Percentiles rank a stretch among this genome's conserved stretches.
phyloP scores from a whole-genome alignment of 2,888 invertebrate species.

The Cheilosia scutellata region DNA sequence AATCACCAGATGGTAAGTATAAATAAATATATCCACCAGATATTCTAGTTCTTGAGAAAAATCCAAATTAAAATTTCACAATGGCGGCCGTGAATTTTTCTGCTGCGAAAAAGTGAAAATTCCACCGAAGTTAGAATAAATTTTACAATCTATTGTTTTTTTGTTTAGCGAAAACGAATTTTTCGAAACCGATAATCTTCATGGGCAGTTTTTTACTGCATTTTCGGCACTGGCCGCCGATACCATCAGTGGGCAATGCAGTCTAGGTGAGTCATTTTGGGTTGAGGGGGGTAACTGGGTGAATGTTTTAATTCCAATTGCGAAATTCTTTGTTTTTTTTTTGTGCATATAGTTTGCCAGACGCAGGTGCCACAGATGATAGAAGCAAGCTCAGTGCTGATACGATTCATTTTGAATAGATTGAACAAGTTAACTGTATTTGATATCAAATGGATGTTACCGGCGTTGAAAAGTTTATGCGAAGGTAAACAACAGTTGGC shows the following conservation, averaged over 20 bases:
- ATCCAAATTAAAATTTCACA: conserved; percentile 78
- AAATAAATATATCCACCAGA: conserved; percentile 67
- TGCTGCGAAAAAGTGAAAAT: conserved; percentile 31
- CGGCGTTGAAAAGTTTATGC: conserved; percentile 89
- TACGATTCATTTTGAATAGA: conserved; percentile 87
- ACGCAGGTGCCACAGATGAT: conserved; percentile 88
- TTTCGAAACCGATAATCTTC: conserved; percentile 92
- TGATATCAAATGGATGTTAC: conserved; percentile 86
- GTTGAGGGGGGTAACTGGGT: not conserved
- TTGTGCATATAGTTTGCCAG: conserved; percentile 86
- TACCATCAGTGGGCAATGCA: conserved; percentile 88
- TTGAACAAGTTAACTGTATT: conserved; percentile 83
- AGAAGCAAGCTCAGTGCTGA: conserved; percentile 88
- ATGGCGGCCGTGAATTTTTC: conserved; percentile 80
- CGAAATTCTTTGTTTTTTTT: conserved; percentile 86
- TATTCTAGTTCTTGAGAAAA: conserved; percentile 73
- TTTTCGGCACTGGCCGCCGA: conserved; percentile 94
- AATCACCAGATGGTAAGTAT: conserved; percentile 91
- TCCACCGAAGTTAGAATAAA: conserved; percentile 5
- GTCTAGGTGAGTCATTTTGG: conserved; percentile 81
- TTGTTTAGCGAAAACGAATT: conserved; percentile 93
- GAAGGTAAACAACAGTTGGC: conserved; percentile 86
- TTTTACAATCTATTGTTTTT: conserved; percentile 66
- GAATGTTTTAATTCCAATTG: not conserved
- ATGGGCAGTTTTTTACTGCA: conserved; percentile 94